A percentile compares a stretch with the other conserved stretches of the same genome.
phyloP scores from a whole-genome alignment of 1,140 invertebrate species.

The Bombus cullumanus region DNA sequence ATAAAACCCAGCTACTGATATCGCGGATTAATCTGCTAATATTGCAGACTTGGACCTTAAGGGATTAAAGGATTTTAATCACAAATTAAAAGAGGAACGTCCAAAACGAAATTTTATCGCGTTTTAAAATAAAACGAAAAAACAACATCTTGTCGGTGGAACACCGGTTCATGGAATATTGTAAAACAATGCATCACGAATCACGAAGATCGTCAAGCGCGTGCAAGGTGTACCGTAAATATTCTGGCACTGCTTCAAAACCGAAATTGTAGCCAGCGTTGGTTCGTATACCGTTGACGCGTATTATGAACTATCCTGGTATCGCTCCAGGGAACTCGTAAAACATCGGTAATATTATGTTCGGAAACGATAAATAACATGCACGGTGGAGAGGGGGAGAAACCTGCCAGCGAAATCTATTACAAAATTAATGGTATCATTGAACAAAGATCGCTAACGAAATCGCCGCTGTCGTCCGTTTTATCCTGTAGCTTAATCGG shows the following conservation, averaged over 20 bases:
- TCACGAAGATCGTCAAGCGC: not conserved
- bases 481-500: not conserved
- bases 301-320: conserved; percentile 44
- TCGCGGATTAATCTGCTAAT: no score
- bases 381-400: not conserved
- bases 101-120: not conserved
- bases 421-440: conserved; percentile 40
- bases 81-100: not conserved
- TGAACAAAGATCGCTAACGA: no score
- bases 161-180: not conserved
- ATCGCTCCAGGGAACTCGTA: conserved; percentile 40
- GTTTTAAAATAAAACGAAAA: not conserved
- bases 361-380: conserved; percentile 54
- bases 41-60: not conserved
- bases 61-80: not conserved
- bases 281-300: conserved; percentile 8
- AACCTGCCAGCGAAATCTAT: conserved; percentile 36
- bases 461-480: not conserved
- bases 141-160: not conserved
- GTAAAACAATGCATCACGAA: not conserved
- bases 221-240: conserved; percentile 30
- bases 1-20: no score
- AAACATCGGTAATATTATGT: conserved; percentile 53
- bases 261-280: conserved; percentile 46
- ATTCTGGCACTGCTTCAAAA: conserved; percentile 59